Percentiles rank a stretch among this genome's conserved stretches.
These are phyloP conservation scores for Heliconius erato DNA, from an alignment of 2,888 invertebrate species.

Conservation along the genomic window DNA sequence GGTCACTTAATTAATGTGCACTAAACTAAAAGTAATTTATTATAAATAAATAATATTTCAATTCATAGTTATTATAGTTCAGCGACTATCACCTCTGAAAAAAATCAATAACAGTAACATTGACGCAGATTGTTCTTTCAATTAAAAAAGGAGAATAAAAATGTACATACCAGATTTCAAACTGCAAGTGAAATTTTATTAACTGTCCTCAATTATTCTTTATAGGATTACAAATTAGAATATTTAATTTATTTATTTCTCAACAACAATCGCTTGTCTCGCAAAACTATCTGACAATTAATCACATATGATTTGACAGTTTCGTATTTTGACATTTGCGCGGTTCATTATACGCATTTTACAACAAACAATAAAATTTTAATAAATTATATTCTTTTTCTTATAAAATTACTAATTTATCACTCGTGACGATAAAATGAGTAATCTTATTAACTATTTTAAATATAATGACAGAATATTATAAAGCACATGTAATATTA, in stretches of 20 bases:
- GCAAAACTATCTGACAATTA: slow-evolving; percentile 38
- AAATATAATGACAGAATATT: too few relatives aligned
- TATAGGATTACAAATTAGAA: slow-evolving; percentile 5
- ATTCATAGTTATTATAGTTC: slow-evolving; percentile 24
- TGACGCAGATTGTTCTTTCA: slow-evolving; percentile 53
- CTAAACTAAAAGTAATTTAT: background rate
- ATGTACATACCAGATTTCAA: slow-evolving; percentile 56
- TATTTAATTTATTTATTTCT: slow-evolving; percentile 44
- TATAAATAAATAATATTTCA: slow-evolving; percentile 10
- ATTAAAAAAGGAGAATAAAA: slow-evolving; percentile 52
- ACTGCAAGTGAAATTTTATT: slow-evolving; percentile 58
- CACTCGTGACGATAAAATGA: background rate
- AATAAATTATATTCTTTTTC: background rate
- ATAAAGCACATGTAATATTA: too few relatives aligned
- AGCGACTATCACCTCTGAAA: slow-evolving; percentile 52
- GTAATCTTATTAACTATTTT: too few relatives aligned
- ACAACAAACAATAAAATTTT: background rate
- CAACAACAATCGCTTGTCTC: slow-evolving; percentile 33
- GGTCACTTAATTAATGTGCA: background rate
- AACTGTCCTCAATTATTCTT: slow-evolving; percentile 1
- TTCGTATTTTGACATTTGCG: slow-evolving; percentile 30
- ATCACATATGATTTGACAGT: slow-evolving; percentile 35
- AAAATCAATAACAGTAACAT: slow-evolving; percentile 62
- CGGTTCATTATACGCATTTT: slow-evolving; percentile 35
- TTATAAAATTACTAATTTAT: background rate